Evolutionary conservation across 35 echinoderm and acorn worm genomes (phyloP).

Genomic region (Apostichopus californicus): DNA sequence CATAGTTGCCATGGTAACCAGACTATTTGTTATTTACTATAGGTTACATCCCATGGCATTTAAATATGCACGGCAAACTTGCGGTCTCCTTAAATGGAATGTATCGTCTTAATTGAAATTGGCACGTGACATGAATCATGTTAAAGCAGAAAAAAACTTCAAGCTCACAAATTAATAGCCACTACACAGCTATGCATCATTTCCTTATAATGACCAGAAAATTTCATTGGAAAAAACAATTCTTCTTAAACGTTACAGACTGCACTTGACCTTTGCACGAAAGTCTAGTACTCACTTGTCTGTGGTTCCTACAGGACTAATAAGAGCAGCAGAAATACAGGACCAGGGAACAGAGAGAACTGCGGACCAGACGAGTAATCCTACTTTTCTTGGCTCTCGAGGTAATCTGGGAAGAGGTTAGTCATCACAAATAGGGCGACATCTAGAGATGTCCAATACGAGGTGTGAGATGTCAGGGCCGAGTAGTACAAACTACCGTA

Average conservation of each 20-base stretch:
- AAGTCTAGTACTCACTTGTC: constrained; percentile 7
- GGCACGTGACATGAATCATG: not conserved
- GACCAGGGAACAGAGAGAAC: too few relatives aligned
- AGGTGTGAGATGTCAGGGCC: constrained; percentile 92
- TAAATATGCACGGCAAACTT: too few relatives aligned
- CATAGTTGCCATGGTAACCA: too few relatives aligned
- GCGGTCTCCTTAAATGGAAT: not conserved
- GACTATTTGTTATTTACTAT: too few relatives aligned
- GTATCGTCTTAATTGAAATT: constrained; percentile 4
- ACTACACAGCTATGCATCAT: not conserved
- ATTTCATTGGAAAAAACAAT: not conserved
- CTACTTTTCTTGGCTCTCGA: constrained; percentile 37
- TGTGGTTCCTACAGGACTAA: too few relatives aligned
- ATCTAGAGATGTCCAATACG: constrained; percentile 87
- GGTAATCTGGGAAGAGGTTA: constrained; percentile 88
- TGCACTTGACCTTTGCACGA: not conserved
- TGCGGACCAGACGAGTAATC: not conserved
- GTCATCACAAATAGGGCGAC: constrained; percentile 79
- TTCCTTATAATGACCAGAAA: constrained; percentile 1
- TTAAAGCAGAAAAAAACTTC: not conserved
- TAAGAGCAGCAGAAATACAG: too few relatives aligned
- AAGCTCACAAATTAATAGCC: too few relatives aligned
- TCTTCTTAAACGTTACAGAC: not conserved
- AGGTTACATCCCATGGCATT: too few relatives aligned
- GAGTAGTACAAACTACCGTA: constrained; percentile 81